Percentiles rank a stretch among this genome's conserved stretches.
Conservation (phyloP, 2,888 invertebrate species). For the Hirtodrosophila alboralis region DNA sequence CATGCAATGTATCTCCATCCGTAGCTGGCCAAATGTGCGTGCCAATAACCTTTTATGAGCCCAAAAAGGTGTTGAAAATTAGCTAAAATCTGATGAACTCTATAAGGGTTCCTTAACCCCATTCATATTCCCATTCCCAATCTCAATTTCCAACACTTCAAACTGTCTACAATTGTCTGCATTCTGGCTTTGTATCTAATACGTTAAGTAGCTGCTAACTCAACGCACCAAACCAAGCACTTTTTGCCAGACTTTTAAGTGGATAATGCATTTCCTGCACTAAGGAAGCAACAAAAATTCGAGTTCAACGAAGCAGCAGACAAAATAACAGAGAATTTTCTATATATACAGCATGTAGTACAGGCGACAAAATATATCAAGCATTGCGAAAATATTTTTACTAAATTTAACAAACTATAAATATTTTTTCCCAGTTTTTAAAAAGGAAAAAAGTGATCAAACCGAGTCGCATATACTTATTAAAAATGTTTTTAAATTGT, state of each 20-base stretch:
- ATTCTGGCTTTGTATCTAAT: slow-evolving; percentile 48
- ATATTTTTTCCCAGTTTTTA: not conserved
- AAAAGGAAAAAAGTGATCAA: too few relatives aligned
- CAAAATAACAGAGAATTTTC: slow-evolving; percentile 53
- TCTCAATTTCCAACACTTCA: not conserved
- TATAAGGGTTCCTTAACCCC: slow-evolving; percentile 6
- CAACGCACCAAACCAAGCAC: slow-evolving; percentile 45
- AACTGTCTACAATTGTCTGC: slow-evolving; percentile 33
- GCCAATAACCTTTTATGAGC: slow-evolving; percentile 54
- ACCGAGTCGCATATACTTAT: too few relatives aligned
- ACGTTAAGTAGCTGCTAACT: slow-evolving; percentile 62
- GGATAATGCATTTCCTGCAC: slow-evolving; percentile 73
- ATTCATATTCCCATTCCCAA: not conserved
- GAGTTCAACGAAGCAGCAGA: slow-evolving; percentile 45
- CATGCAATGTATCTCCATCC: slow-evolving; percentile 40
- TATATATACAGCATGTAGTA: slow-evolving; percentile 21
- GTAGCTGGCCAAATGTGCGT: slow-evolving; percentile 42
- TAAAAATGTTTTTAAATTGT: too few relatives aligned
- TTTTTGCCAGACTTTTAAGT: slow-evolving; percentile 64
- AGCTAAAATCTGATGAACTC: slow-evolving; percentile 57
- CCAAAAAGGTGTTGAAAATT: slow-evolving; percentile 68
- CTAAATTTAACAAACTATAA: not conserved
- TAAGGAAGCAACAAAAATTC: slow-evolving; percentile 26
- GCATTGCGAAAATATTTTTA: too few relatives aligned
- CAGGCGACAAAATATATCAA: slow-evolving; percentile 45